These are phyloP conservation scores for Pelmatolapia mariae DNA, from an alignment of 2,113 vertebrate species.

Conservation along the genomic window DNA sequence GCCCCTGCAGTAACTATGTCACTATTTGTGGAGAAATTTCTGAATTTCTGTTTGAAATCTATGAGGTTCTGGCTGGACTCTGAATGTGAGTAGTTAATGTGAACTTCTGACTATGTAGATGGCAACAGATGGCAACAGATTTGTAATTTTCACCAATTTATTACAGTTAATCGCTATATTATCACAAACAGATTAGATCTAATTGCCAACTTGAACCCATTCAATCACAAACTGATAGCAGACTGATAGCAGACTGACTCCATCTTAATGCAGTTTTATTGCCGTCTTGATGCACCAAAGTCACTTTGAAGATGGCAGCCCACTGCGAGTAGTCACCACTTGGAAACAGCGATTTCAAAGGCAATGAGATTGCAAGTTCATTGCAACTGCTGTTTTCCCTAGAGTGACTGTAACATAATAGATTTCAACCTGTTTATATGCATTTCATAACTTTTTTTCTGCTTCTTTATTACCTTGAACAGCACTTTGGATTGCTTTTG, in stretches of 20 bases:
- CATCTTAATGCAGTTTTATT: not conserved
- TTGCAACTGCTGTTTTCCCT: not conserved
- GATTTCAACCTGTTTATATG: not conserved
- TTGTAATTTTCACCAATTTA: not conserved
- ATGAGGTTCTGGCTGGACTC: not conserved
- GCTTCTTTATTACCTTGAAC: not conserved
- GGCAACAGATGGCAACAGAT: not conserved
- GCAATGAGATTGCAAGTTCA: not conserved
- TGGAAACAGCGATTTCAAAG: not conserved
- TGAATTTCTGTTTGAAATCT: not conserved
- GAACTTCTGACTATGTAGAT: not conserved
- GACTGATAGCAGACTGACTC: not conserved
- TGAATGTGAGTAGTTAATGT: not conserved
- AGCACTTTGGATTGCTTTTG: not conserved
- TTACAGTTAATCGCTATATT: not conserved
- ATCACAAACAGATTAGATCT: not conserved
- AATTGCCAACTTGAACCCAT: not conserved
- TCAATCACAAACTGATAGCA: not conserved
- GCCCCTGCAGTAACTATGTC: not conserved
- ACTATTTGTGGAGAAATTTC: not conserved
- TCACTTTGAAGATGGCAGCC: not conserved
- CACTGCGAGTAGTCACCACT: not conserved
- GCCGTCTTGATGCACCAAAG: not conserved
- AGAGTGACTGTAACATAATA: not conserved
- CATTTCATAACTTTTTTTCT: not conserved